phyloP scores from a whole-genome alignment of 1,140 invertebrate genomes.

The Drosophila lini region DNA sequence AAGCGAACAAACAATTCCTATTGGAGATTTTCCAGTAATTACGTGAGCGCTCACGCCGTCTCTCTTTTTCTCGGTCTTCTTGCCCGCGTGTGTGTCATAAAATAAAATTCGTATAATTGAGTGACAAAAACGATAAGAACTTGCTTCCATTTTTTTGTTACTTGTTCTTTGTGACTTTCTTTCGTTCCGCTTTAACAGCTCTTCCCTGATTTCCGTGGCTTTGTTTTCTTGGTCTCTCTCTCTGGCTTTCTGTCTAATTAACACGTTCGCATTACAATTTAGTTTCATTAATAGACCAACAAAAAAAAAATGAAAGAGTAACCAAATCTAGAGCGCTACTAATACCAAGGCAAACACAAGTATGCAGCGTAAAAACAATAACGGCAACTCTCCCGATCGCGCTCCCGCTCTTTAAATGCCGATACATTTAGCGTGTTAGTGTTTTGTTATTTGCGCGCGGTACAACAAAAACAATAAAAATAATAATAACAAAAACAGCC shows the following conservation, averaged over 20 bases:
- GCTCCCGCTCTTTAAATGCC: conserved; percentile 39
- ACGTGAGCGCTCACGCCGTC: conserved; percentile 43
- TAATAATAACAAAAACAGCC: conserved; percentile 25
- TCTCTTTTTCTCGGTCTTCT: conserved; percentile 4
- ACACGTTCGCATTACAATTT: conserved; percentile 71
- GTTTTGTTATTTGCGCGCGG: conserved; percentile 75
- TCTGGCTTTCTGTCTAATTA: conserved; percentile 53
- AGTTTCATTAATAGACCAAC: conserved; percentile 68
- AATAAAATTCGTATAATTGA: conserved; percentile 64
- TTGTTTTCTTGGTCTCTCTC: conserved; percentile 7
- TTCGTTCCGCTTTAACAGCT: conserved; percentile 16
- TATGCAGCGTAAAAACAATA: conserved; percentile 48
- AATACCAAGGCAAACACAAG: conserved; percentile 7
- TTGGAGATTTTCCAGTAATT: conserved; percentile 61
- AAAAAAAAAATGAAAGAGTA: conserved; percentile 34
- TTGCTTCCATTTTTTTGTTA: conserved; percentile 34
- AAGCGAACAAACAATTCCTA: conserved; percentile 72
- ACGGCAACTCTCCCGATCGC: conserved; percentile 45
- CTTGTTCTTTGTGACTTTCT: conserved; percentile 54
- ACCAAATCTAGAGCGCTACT: conserved; percentile 52
- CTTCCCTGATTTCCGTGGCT: conserved; percentile 22
- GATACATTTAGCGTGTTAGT: conserved; percentile 58
- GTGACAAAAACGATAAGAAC: conserved; percentile 69
- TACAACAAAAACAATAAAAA: conserved; percentile 27
- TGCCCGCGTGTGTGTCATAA: conserved; percentile 12